These are phyloP conservation scores for Ciona savignyi DNA, from an alignment of 23 tunicate species.

Conservation along the genomic window DNA sequence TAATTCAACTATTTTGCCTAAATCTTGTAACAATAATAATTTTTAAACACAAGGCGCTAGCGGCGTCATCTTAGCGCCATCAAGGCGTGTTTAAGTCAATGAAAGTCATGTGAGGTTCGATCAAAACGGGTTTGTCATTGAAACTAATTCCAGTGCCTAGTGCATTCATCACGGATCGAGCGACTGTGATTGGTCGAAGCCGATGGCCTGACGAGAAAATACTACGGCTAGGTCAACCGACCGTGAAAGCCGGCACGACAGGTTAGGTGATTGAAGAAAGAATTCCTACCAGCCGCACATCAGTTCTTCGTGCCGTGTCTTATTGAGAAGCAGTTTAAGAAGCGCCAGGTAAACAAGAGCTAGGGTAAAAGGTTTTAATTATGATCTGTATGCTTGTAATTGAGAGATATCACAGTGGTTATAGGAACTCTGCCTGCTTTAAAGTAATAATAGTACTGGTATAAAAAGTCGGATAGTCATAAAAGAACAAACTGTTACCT, in stretches of 20 bases:
- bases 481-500: too few relatives aligned
- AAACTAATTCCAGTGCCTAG: background rate
- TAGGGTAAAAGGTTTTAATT: background rate
- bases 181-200: background rate
- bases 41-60: background rate
- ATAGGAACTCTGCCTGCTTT: too few relatives aligned
- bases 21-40: background rate
- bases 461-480: too few relatives aligned
- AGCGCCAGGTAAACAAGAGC: background rate
- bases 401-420: background rate
- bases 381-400: background rate
- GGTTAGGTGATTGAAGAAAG: background rate
- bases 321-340: background rate
- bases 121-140: background rate
- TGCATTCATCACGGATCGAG: background rate
- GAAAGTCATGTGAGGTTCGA: background rate
- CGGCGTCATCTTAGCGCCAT: background rate
- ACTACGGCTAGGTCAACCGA: background rate
- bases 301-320: background rate
- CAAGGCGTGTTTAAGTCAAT: background rate
- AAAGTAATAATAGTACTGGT: too few relatives aligned
- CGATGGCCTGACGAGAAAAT: slow-evolving; percentile 1
- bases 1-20: background rate
- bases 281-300: too few relatives aligned
- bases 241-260: background rate